Base-by-base conservation (phyloP, 2,113 vertebrate species). In the Scopus umbretta region DNA sequence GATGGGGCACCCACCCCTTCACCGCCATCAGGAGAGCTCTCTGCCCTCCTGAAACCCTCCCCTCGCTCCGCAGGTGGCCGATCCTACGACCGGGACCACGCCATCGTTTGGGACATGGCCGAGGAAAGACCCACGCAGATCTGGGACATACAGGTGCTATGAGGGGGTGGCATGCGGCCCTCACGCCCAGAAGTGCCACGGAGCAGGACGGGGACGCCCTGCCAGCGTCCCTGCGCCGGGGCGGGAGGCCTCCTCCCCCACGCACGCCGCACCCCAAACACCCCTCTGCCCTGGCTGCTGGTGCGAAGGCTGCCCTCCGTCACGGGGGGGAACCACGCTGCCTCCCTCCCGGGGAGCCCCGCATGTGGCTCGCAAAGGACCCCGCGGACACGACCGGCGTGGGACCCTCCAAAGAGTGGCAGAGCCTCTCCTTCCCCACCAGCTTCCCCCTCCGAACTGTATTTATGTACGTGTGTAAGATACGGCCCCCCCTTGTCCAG, bases 11-110 rank as follows among this genome's bases (percentile, higher is more conserved):
- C 47, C 32, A 17, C 3, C 59, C 59, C 36, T 22, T 47, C 21
- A 10, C 13, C 2, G 7, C 53, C 55, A 0, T 16, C 73, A 23
- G 67, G 32, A 52, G 43, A 0, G 3, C 0, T 3, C 4, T 21
- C 45, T 45, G 75, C 13, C 43, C 45, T 50, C 65, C n/a, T 86
- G 30, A 96, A 62, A 91, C 45, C 36, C 81, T 26, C 29, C 15
- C 43, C 38, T 92, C 9, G 5, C 70, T 27, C 43, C 42, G 3
- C 95, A 99, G 99, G 99, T 0, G 99, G 99, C 10, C 98, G 97
- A 90, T 94, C 97, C 4, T 99, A 99, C 0, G 99, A 99, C 97
- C 98, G 96, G 92, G 98, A 99, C 72, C 98, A 99, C 0, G 98
- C 98, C 71, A 97, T 99, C 27, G 95, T 99, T 3, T 98, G 98